phyloP scores from a whole-genome alignment of 2,797 vertebrate species.

The Bufotes viridis region DNA sequence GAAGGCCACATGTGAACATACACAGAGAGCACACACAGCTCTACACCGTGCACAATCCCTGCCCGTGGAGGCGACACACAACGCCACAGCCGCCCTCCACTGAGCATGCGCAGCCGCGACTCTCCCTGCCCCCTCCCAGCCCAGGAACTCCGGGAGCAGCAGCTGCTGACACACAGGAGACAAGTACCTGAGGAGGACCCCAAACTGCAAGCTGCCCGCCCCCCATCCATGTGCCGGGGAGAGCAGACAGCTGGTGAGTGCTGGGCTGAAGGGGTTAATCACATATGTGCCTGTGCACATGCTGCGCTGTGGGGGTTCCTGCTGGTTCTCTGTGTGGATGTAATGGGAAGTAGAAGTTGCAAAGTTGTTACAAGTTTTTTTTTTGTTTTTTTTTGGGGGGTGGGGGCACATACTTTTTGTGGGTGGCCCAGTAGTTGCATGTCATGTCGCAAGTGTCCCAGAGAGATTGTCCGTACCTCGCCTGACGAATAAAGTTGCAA shows the following conservation, averaged over 20 bases:
- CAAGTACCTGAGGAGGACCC: neutral
- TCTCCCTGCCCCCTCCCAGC: neutral
- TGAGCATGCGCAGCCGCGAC: conserved; percentile 7
- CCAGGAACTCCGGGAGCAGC: conserved; percentile 22
- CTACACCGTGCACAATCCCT: no score
- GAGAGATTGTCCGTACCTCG: no score
- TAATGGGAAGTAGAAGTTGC: neutral
- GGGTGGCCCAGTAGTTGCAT: no score
- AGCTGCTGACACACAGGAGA: conserved; percentile 4
- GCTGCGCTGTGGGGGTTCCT: no score
- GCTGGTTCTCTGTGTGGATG: no score
- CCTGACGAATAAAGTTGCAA: neutral
- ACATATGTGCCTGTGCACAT: neutral
- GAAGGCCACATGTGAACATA: no score
- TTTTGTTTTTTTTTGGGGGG: neutral
- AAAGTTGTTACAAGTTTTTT: no score
- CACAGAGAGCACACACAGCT: no score
- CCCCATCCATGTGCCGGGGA: neutral
- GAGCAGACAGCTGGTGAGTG: neutral
- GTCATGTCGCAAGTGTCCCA: no score
- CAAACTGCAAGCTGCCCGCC: neutral
- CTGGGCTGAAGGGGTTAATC: neutral
- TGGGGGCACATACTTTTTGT: neutral
- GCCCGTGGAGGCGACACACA: no score
- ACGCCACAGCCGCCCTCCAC: neutral